phyloP scores from a whole-genome alignment of 1,140 invertebrate species.

The Belonocnema kinseyi region DNA sequence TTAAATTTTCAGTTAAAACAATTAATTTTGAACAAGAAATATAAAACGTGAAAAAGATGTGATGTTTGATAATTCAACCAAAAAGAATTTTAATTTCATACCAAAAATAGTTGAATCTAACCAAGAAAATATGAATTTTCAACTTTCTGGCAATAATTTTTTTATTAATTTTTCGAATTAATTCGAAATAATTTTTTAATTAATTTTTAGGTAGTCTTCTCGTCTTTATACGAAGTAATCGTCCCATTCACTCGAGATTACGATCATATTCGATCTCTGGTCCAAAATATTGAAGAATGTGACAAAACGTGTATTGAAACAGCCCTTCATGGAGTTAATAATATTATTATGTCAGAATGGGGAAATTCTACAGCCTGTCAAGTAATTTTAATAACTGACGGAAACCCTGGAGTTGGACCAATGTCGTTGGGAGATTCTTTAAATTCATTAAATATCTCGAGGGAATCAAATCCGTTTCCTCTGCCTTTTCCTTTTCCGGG shows the following conservation, averaged over 20 bases:
- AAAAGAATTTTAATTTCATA: no score
- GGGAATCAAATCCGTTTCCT: slow-evolving; percentile 77
- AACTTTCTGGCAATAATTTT: no score
- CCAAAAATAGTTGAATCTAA: no score
- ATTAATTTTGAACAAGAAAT: no score
- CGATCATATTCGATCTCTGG: slow-evolving; percentile 83
- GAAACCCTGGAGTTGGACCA: slow-evolving; percentile 82
- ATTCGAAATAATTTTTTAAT: neutral
- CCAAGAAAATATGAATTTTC: no score
- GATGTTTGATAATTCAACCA: no score
- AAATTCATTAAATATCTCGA: slow-evolving; percentile 64
- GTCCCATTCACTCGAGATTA: slow-evolving; percentile 91
- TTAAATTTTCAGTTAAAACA: no score
- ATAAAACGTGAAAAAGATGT: no score
- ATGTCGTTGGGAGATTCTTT: slow-evolving; percentile 78
- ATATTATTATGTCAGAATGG: slow-evolving; percentile 89
- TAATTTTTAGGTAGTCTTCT: slow-evolving; percentile 82
- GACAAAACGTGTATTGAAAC: slow-evolving; percentile 90
- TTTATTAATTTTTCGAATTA: no score
- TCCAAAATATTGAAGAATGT: slow-evolving; percentile 85
- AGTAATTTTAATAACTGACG: slow-evolving; percentile 89
- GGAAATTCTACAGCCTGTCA: slow-evolving; percentile 87
- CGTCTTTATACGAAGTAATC: slow-evolving; percentile 86
- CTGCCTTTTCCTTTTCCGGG: slow-evolving; percentile 89
- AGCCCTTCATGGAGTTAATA: slow-evolving; percentile 85